Evolutionary conservation across 2,888 invertebrate genomes (phyloP).

Genomic region (Vanessa cardui): DNA sequence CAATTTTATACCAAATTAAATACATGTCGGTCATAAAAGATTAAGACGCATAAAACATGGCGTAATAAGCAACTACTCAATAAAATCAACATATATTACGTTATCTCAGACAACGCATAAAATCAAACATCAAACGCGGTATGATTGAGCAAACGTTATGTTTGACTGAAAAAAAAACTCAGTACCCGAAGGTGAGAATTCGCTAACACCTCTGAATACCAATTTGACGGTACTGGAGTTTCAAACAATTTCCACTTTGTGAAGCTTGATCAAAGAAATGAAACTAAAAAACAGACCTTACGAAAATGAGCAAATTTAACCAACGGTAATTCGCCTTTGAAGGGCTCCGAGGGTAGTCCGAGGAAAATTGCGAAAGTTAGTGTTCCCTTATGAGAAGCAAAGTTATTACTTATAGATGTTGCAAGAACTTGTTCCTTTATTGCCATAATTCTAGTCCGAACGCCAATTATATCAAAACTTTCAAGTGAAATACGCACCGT

Average conservation of each 20-base stretch:
- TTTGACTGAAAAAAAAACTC: conserved; percentile 37
- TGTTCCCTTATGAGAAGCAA: conserved; percentile 68
- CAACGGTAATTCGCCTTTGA: conserved; percentile 80
- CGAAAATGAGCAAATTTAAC: conserved; percentile 79
- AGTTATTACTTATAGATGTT: conserved; percentile 56
- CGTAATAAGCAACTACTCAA: background rate
- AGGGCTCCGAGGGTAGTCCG: conserved; percentile 62
- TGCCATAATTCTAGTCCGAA: conserved; percentile 52
- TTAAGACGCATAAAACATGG: background rate
- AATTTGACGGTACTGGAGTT: conserved; percentile 70
- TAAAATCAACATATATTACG: background rate
- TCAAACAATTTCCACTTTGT: conserved; percentile 77
- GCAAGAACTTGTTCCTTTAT: conserved; percentile 39
- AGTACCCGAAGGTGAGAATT: conserved; percentile 66
- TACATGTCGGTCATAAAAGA: too few species aligned
- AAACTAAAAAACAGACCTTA: conserved; percentile 77
- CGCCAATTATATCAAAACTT: conserved; percentile 55
- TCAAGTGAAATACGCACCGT: conserved; percentile 39
- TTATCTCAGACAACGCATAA: background rate
- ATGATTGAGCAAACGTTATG: background rate
- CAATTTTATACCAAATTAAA: too few species aligned
- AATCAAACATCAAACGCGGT: conserved; percentile 1
- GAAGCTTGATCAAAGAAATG: conserved; percentile 79
- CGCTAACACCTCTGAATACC: conserved; percentile 73
- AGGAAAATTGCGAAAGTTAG: conserved; percentile 81